Percentiles rank a stretch among this genome's conserved stretches.
These are phyloP conservation scores for Epizoanthus rinbou DNA, from an alignment of 92 coral and sea anemone genomes.

Conservation along the genomic window DNA sequence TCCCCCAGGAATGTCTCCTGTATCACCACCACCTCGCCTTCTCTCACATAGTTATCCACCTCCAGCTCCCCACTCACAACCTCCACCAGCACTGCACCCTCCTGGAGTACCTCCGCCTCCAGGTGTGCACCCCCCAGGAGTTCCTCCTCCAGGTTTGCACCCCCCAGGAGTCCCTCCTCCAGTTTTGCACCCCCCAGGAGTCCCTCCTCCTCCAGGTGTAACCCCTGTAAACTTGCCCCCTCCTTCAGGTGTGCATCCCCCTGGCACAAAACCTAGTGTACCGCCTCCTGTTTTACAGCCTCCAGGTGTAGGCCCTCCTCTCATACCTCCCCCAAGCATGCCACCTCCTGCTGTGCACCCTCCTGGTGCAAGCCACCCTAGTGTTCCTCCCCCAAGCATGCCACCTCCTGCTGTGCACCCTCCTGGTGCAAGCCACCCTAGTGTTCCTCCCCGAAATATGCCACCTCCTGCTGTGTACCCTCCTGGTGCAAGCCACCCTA, in stretches of 20 bases:
- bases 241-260: constrained; percentile 23
- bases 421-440: constrained; percentile 43
- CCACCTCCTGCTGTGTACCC: constrained; percentile 21
- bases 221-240: constrained; percentile 22
- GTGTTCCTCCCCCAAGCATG: constrained; percentile 23
- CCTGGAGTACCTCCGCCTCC: constrained; percentile 40
- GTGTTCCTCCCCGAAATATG: not conserved
- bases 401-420: constrained; percentile 39
- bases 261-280: constrained; percentile 30
- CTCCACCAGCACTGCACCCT: constrained; percentile 14
- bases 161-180: constrained; percentile 45
- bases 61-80: not conserved
- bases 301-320: constrained; percentile 41
- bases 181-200: constrained; percentile 34
- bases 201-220: constrained; percentile 42
- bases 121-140: constrained; percentile 39
- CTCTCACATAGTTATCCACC: constrained; percentile 9
- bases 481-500: constrained; percentile 43
- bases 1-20: constrained; percentile 2
- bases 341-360: constrained; percentile 49
- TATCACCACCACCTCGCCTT: constrained; percentile 10
- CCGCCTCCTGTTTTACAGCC: constrained; percentile 27
- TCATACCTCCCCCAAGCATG: constrained; percentile 46
- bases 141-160: constrained; percentile 38
- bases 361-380: constrained; percentile 47